Conservation (phyloP, 2,113 vertebrate genomes). For the Myiagra hebetior region DNA sequence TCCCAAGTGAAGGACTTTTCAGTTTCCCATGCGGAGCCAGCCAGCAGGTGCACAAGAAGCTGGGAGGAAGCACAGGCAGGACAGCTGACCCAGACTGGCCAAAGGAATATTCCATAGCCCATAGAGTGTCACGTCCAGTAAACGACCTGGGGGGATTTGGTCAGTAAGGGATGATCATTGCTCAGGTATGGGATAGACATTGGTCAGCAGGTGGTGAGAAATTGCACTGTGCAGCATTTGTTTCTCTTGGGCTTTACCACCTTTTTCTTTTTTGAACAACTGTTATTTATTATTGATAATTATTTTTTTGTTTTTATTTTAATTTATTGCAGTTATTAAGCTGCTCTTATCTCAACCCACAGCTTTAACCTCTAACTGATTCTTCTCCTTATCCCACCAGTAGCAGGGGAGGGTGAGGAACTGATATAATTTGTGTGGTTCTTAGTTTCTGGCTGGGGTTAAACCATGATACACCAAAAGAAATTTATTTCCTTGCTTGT, state of each 20-base stretch:
- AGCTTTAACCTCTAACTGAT: background rate
- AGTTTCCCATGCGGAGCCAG: background rate
- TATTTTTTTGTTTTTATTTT: background rate
- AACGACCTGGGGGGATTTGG: background rate
- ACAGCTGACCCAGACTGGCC: background rate
- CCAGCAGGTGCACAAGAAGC: background rate
- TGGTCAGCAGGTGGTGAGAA: background rate
- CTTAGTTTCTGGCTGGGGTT: background rate
- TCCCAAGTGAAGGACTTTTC: background rate
- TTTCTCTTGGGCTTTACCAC: background rate
- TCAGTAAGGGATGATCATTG: background rate
- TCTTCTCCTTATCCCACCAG: background rate
- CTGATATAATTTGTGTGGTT: background rate
- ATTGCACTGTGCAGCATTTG: background rate
- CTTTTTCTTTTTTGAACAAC: background rate
- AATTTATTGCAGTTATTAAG: background rate
- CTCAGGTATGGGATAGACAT: background rate
- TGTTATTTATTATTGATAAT: background rate
- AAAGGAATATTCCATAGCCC: background rate
- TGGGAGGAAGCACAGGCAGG: background rate
- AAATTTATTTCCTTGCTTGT: background rate
- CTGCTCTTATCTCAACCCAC: background rate
- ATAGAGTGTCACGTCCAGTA: rapidly evolving
- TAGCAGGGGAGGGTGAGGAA: background rate
- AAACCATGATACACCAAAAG: background rate